phyloP scores from a whole-genome alignment of 2,888 invertebrate species.

The Dastarcus helophoroides region DNA sequence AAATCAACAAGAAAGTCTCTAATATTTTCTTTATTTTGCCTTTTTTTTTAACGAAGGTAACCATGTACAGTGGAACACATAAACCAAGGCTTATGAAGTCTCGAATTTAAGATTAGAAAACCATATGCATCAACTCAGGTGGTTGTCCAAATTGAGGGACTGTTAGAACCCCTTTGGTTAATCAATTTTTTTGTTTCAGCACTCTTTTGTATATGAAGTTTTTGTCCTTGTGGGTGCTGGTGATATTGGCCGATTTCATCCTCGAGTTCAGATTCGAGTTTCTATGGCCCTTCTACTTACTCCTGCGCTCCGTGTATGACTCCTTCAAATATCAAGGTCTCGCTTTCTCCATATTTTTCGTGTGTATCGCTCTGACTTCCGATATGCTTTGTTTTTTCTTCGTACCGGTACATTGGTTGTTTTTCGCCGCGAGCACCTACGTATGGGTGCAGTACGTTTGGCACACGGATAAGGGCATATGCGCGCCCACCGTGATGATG shows the following conservation, averaged over 20 bases:
- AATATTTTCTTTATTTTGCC: too few species aligned
- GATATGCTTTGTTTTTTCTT: conserved; percentile 98
- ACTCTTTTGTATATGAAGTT: conserved; percentile 91
- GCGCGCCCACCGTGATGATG: conserved; percentile 85
- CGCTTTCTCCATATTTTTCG: conserved; percentile 96
- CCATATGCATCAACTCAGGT: too few species aligned
- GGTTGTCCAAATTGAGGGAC: too few species aligned
- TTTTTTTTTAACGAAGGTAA: too few species aligned
- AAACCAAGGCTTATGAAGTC: too few species aligned
- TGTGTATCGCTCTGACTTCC: conserved; percentile 93
- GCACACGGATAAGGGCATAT: conserved; percentile 88
- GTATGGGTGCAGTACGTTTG: conserved; percentile 98
- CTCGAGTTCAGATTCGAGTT: conserved; percentile 98
- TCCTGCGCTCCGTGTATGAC: conserved; percentile 90
- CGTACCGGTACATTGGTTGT: conserved; percentile 95
- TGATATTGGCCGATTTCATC: conserved; percentile 91
- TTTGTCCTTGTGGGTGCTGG: conserved; percentile 87
- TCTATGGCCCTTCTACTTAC: conserved; percentile 97
- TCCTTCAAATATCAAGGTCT: conserved; percentile 97
- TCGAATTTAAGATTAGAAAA: too few species aligned
- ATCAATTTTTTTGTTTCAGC: conserved; percentile 59
- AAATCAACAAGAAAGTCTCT: too few species aligned
- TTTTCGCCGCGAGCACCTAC: conserved; percentile 96
- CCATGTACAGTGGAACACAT: too few species aligned
- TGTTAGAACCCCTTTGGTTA: too few species aligned